Conservation (phyloP, 2,888 invertebrate genomes). For the Drosophila ezoana region DNA sequence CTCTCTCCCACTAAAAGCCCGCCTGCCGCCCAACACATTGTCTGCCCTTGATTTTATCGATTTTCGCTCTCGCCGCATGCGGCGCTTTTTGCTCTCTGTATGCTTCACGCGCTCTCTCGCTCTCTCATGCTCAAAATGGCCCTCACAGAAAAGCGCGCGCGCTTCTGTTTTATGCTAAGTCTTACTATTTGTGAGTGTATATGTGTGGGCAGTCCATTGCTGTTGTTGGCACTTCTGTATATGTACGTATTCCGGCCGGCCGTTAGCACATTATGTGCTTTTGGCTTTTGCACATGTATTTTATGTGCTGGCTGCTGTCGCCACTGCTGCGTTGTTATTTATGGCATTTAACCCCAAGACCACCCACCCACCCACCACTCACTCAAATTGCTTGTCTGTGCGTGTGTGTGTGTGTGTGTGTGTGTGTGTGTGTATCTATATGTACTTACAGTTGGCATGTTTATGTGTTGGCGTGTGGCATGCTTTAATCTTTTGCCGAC, state of each 20-base stretch:
- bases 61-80: constrained; percentile 74
- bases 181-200: constrained; percentile 43
- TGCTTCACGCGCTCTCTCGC: constrained; percentile 14
- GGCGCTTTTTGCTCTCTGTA: constrained; percentile 64
- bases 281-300: constrained; percentile 51
- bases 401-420: constrained; percentile 26
- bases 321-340: constrained; percentile 63
- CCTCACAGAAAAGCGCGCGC: constrained; percentile 56
- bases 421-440: constrained; percentile 7
- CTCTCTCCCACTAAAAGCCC: constrained; percentile 21
- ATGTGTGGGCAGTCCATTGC: constrained; percentile 6
- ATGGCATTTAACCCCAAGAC: constrained; percentile 70
- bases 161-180: constrained; percentile 62
- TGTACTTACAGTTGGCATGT: constrained; percentile 8
- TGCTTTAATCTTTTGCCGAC: constrained; percentile 72
- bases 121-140: constrained; percentile 22
- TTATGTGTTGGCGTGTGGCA: constrained; percentile 19
- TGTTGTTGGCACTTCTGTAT: constrained; percentile 19
- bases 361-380: constrained; percentile 44
- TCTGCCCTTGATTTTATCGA: constrained; percentile 85
- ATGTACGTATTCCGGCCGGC: constrained; percentile 50
- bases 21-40: constrained; percentile 73
- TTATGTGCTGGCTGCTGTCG: constrained; percentile 63
- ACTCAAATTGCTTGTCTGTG: constrained; percentile 65
- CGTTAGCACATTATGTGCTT: constrained; percentile 55